Base-by-base conservation (phyloP, 2,888 invertebrate species). In the Rosalia funebris region DNA sequence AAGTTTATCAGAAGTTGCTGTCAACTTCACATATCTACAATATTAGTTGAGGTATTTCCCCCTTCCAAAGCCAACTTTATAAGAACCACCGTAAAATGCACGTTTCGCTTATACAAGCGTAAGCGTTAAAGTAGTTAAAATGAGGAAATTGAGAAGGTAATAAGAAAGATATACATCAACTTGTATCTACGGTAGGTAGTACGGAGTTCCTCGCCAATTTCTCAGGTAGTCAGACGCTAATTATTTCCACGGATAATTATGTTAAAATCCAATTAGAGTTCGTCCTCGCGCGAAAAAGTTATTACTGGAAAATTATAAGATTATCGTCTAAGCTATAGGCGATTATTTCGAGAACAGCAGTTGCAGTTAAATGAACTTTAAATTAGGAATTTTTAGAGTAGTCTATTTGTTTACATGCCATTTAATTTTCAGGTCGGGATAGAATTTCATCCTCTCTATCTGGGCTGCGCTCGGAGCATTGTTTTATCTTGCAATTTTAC, bases 251-350 rank as follows among this genome's bases (percentile, higher is more conserved):
- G 66, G 69, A 60, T 74, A 75, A 75, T 73, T 70, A 69, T 70
- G 68, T 75, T 72, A 72, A 70, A 71, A 71, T 69, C 65, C 71
- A 74, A 75, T 75, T 74, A 74, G 65, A 63, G 68, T 57, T 64
- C 66, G 65, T 62, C 64, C 69, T 67, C 55, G 64, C 63, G 68
- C 62, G 69, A 71, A 73, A 71, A 72, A 72, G 66, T 71, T 73
- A 69, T 70, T 72, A 70, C 66, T 60, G 57, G 61, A 60, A 65
- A 69, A 72, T 71, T 70, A 66, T 55, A 66, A 66, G 60, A 63
- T 66, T 65, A 59, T 61, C 55, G 44, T 53, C 53, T 62, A 62
- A 64, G 60, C 56, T 48, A 45, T 11, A 32, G 53, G 52, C 56
- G 62, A 60, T 63, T 59, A 56, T 60, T 55, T 41, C 36, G 25